phyloP scores from a whole-genome alignment of 1,140 invertebrate species.

The Goniozus legneri region DNA sequence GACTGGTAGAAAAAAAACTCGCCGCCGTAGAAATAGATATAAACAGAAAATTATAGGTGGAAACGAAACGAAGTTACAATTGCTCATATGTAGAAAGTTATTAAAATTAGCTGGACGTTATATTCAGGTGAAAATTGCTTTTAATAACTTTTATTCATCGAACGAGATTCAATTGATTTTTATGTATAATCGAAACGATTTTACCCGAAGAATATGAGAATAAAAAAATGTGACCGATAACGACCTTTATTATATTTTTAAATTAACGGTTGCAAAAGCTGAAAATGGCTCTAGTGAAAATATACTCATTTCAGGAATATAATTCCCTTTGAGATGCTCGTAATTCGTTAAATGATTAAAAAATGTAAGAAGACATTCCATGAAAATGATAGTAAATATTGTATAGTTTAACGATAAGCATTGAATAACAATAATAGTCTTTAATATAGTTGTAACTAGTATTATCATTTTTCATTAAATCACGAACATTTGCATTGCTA shows the following conservation, averaged over 20 bases:
- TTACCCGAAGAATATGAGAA: too few species aligned
- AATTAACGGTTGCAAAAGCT: not conserved
- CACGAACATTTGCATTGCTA: too few species aligned
- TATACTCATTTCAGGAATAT: slow-evolving; percentile 18
- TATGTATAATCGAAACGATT: too few species aligned
- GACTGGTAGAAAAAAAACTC: slow-evolving; percentile 41
- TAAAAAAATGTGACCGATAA: slow-evolving; percentile 2
- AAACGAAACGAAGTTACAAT: slow-evolving; percentile 17
- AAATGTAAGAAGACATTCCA: slow-evolving; percentile 20
- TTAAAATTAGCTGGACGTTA: not conserved
- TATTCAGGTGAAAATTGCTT: too few species aligned
- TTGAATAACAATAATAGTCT: slow-evolving; percentile 13
- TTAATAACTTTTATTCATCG: too few species aligned
- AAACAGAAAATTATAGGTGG: slow-evolving; percentile 13
- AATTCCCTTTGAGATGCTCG: slow-evolving; percentile 11
- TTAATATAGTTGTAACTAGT: slow-evolving; percentile 21
- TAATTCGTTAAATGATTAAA: slow-evolving; percentile 4
- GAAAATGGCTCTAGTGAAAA: slow-evolving; percentile 15
- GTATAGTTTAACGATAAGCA: slow-evolving; percentile 15
- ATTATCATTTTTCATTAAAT: too few species aligned
- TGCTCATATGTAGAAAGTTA: slow-evolving; percentile 21
- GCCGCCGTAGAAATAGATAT: slow-evolving; percentile 29
- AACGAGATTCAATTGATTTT: too few species aligned
- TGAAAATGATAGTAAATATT: slow-evolving; percentile 16
- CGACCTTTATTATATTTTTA: slow-evolving; percentile 4